Base-by-base conservation (phyloP, 2,888 invertebrate genomes). In the Dynastes tityus region DNA sequence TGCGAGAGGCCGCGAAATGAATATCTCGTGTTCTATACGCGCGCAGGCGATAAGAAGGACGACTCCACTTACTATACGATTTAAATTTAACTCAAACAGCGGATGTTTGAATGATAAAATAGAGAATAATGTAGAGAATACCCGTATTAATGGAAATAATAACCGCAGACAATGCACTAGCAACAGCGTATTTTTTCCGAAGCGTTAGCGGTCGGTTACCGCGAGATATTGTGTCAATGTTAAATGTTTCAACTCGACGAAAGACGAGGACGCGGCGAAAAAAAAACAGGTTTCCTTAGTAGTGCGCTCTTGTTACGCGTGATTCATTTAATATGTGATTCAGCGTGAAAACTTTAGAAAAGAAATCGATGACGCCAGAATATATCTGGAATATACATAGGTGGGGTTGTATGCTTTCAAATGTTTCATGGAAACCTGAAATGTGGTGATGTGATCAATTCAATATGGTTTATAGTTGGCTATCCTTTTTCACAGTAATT, bases 361-460 rank as follows among this genome's bases (percentile, higher is more conserved):
- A 74, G 73, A 74, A 74, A 74, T 74, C 73, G 61, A 74, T 74
- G 73, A 74, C 73, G 73, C 73, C 11, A 45, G 45, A 45, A 74
- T 13, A n/a, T 32, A 61, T 58, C 45, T 58, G 8, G 11, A 55
- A 13, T 55, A 32, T 22, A 22, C 22, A 22, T 29, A 29, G 27
- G 63, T 32, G 63, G 32, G 63, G 63, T 32, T 63, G n/a, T 11
- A 6, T 22, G 13, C 55, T n/a, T 55, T 55, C 55, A n/a, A 55
- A n/a, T 8, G 37, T 9, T 65, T 13, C 65, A 40, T 45, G 45
- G 45, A 45, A 45, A 45, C 9, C 45, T 45, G 29, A 63, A 32
- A 32, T 63, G 63, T 29, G 63, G 63, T 32, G 29, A 29, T 32
- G 32, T 5, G 4, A 3, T 32, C 27, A 2, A 27, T 13, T 32